These are phyloP conservation scores for Pandemis cinnamomeana DNA, from an alignment of 2,888 invertebrate species.

Conservation along the genomic window DNA sequence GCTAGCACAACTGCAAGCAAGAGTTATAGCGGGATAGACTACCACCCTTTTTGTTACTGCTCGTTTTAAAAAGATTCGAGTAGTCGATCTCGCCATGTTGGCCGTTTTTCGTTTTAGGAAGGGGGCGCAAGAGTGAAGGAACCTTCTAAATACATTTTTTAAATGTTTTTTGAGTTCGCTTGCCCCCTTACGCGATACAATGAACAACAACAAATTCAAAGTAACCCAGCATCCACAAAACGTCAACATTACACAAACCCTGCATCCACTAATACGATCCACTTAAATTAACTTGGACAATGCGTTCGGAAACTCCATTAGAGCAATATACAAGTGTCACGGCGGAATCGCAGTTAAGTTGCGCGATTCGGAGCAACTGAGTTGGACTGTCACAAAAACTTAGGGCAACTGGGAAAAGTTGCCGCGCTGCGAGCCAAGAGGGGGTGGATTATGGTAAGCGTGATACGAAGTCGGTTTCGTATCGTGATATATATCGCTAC, in stretches of 20 bases:
- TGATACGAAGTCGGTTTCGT: background rate
- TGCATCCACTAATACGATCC: conserved; percentile 13
- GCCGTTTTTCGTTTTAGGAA: too few species aligned
- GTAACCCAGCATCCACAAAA: background rate
- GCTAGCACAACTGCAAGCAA: too few species aligned
- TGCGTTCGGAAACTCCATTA: conserved; percentile 51
- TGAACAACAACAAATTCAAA: background rate
- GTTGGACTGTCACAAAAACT: conserved; percentile 76
- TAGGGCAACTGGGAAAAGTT: conserved; percentile 53
- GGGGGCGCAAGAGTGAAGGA: too few species aligned
- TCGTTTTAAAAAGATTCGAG: too few species aligned
- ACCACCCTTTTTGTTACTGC: too few species aligned
- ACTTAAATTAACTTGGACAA: conserved; percentile 25
- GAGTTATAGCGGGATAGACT: too few species aligned
- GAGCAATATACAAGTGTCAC: conserved; percentile 53
- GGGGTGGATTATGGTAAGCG: conserved; percentile 36
- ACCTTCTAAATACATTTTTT: too few species aligned
- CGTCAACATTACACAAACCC: conserved; percentile 8
- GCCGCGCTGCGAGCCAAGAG: conserved; percentile 46
- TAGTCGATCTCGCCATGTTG: too few species aligned
- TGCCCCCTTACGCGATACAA: too few species aligned
- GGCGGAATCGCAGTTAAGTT: conserved; percentile 49
- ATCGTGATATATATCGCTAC: too few species aligned
- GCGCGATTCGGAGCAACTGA: conserved; percentile 50
- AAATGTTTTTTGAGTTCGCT: too few species aligned